phyloP scores from a whole-genome alignment of 2,888 invertebrate species.

The Stegana nigrithorax region DNA sequence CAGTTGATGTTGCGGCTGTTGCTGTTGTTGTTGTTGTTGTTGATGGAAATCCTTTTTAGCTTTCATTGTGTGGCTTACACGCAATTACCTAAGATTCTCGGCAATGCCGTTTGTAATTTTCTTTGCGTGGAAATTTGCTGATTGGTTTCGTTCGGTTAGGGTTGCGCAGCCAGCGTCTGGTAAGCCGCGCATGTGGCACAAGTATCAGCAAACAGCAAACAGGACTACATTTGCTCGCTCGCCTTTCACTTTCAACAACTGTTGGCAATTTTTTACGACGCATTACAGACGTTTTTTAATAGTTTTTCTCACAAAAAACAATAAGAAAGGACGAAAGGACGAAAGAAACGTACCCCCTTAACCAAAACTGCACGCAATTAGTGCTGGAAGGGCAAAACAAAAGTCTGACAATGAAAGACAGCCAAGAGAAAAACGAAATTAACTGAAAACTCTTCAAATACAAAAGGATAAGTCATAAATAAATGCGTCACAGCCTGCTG shows the following conservation, averaged over 20 bases:
- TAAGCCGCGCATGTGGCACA: no score
- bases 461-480: slow-evolving; percentile 35
- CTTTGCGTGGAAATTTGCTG: no score
- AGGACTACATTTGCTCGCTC: no score
- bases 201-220: no score
- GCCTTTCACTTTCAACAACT: slow-evolving; percentile 25
- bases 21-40: slow-evolving; percentile 16
- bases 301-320: not conserved
- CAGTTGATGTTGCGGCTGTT: slow-evolving; percentile 9
- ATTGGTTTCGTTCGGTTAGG: slow-evolving; percentile 35
- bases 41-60: slow-evolving; percentile 51
- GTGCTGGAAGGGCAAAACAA: slow-evolving; percentile 39
- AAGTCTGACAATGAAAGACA: no score
- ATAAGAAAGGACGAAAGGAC: not conserved
- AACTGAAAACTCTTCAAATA: not conserved
- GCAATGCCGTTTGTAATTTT: no score
- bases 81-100: no score
- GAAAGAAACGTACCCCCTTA: no score
- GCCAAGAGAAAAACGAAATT: slow-evolving; percentile 22
- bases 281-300: slow-evolving; percentile 27
- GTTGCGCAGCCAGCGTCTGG: no score
- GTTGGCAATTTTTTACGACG: slow-evolving; percentile 36
- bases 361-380: no score
- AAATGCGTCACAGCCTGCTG: slow-evolving; percentile 28
- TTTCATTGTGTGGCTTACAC: slow-evolving; percentile 40